Conservation (phyloP, 1,140 invertebrate genomes). For the Cydia fagiglandana region DNA sequence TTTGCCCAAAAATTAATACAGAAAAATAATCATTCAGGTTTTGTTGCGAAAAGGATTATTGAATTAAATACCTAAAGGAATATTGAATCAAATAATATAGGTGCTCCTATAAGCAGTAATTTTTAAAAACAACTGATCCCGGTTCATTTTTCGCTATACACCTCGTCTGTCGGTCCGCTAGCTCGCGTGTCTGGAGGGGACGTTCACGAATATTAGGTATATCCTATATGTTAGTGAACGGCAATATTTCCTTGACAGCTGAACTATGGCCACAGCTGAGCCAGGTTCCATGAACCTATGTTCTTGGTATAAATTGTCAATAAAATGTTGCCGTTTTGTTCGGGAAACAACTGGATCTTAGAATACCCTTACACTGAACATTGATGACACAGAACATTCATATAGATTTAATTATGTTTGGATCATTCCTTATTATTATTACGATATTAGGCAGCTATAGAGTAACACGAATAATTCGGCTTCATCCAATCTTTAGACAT, state of each 20-base stretch:
- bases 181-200: conserved; percentile 21
- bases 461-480: conserved; percentile 62
- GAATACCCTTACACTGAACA: conserved; percentile 41
- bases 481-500: conserved; percentile 46
- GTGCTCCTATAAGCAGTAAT: background rate
- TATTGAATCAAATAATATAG: too few relatives aligned
- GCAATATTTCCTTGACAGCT: conserved; percentile 18
- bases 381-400: conserved; percentile 49
- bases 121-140: conserved; percentile 4
- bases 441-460: conserved; percentile 46
- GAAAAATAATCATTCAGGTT: too few relatives aligned
- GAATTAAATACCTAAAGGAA: too few relatives aligned
- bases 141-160: conserved; percentile 17
- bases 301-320: conserved; percentile 27
- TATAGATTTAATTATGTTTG: conserved; percentile 37
- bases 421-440: conserved; percentile 43
- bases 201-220: conserved; percentile 16
- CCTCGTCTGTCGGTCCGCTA: conserved; percentile 31
- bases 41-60: too few relatives aligned
- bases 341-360: conserved; percentile 34
- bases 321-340: conserved; percentile 34
- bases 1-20: too few relatives aligned
- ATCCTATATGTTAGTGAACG: conserved; percentile 7
- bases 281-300: too few relatives aligned
- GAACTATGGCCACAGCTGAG: background rate